Percentiles rank a stretch among this genome's conserved stretches.
Conservation (phyloP, 2,888 invertebrate species). For the Callinectes sapidus region DNA sequence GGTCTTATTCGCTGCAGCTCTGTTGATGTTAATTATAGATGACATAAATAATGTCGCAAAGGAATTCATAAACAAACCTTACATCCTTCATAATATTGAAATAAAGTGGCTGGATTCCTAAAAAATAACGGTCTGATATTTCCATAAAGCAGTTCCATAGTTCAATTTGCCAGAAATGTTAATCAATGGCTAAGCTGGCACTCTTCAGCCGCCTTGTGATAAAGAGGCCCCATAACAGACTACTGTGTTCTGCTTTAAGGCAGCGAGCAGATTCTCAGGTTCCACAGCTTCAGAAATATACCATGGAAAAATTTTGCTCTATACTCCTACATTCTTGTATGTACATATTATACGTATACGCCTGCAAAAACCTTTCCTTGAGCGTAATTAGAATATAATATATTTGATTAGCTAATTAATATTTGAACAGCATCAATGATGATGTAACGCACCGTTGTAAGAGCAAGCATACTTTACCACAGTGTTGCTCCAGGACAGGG, state of each 20-base stretch:
- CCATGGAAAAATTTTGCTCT: background rate
- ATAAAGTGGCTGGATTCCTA: background rate
- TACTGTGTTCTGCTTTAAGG: background rate
- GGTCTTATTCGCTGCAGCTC: too few species aligned
- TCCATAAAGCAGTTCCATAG: background rate
- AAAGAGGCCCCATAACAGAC: background rate
- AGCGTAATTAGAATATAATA: background rate
- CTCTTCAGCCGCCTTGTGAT: background rate
- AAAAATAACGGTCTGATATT: background rate
- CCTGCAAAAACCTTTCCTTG: background rate
- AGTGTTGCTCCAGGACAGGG: background rate
- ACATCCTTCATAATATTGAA: background rate
- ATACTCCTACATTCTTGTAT: background rate
- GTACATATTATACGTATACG: background rate
- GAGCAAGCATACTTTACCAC: background rate
- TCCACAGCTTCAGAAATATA: background rate
- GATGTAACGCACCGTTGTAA: background rate
- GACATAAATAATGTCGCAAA: background rate
- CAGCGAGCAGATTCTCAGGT: background rate
- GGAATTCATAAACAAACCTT: background rate
- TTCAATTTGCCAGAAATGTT: background rate
- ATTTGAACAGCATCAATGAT: conserved; percentile 10
- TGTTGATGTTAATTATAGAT: too few species aligned
- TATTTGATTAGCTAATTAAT: conserved; percentile 7
- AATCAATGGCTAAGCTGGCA: background rate